phyloP scores from a whole-genome alignment of 1,140 invertebrate genomes.

The Caenorhabditis tropicalis region DNA sequence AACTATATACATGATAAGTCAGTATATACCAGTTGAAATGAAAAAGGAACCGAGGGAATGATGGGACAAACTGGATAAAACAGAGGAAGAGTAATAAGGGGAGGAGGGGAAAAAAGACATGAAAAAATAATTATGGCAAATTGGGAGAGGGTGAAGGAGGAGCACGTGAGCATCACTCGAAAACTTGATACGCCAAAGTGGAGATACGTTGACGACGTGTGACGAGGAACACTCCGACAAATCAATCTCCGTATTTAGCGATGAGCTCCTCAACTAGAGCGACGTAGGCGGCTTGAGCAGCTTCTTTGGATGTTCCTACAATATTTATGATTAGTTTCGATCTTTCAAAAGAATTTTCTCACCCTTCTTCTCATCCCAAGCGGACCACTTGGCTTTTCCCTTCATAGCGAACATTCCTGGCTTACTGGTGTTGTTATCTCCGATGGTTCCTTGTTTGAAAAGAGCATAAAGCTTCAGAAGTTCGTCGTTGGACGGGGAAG shows the following conservation, averaged over 20 bases:
- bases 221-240: conserved; percentile 43
- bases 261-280: conserved; percentile 54
- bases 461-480: conserved; percentile 85
- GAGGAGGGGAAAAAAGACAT: not conserved
- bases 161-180: conserved; percentile 44
- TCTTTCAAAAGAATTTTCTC: too few relatives aligned
- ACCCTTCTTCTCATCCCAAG: conserved; percentile 87
- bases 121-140: not conserved
- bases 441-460: conserved; percentile 80
- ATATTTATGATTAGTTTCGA: too few relatives aligned
- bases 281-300: conserved; percentile 57
- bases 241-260: conserved; percentile 56
- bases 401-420: conserved; percentile 93
- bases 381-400: conserved; percentile 95
- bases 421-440: conserved; percentile 73
- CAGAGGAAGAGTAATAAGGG: not conserved
- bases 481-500: conserved; percentile 81
- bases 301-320: conserved; percentile 55
- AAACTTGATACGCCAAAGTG: conserved; percentile 58
- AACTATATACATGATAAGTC: not conserved
- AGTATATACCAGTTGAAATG: not conserved
- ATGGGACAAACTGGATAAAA: not conserved
- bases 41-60: not conserved
- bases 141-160: not conserved
- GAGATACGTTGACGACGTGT: conserved; percentile 50